Evolutionary conservation across 2,888 invertebrate genomes (phyloP).

Genomic region (Lacanobia wlatinum): DNA sequence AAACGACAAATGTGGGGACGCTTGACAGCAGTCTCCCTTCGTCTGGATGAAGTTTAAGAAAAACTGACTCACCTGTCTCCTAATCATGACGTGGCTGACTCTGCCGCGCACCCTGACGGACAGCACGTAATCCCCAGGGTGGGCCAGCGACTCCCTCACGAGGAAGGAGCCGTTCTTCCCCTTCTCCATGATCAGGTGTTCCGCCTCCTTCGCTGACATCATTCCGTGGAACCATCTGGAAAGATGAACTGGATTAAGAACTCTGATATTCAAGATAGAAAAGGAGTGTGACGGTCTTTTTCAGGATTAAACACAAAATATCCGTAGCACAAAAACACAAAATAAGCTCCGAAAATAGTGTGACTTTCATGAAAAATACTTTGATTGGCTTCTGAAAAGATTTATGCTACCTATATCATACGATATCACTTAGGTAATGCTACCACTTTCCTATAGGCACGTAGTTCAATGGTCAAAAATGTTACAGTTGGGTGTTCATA

Average conservation of each 20-base stretch:
- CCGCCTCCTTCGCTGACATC: constrained; percentile 97
- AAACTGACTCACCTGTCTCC: constrained; percentile 91
- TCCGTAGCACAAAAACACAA: too few relatives aligned
- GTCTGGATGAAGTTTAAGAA: neutral
- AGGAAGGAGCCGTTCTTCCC: constrained; percentile 99
- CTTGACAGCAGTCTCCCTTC: too few relatives aligned
- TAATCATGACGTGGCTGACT: constrained; percentile 99
- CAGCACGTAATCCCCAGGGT: constrained; percentile 98
- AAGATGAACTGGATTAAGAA: neutral
- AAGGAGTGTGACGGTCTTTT: too few relatives aligned
- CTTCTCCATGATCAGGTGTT: constrained; percentile 96
- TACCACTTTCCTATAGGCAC: too few relatives aligned
- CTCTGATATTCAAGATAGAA: neutral
- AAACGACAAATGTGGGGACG: too few relatives aligned
- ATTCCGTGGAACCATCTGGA: constrained; percentile 96
- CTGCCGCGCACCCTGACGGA: constrained; percentile 98
- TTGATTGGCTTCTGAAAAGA: too few relatives aligned
- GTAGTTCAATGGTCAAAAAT: too few relatives aligned
- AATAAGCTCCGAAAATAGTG: neutral
- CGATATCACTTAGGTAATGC: too few relatives aligned
- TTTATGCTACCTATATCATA: too few relatives aligned
- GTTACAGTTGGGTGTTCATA: too few relatives aligned
- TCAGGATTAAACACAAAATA: too few relatives aligned
- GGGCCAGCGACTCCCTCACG: constrained; percentile 98
- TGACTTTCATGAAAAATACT: too few relatives aligned